These are phyloP conservation scores for Melikaiella ostensackeni DNA, from an alignment of 2,888 invertebrate species.

Conservation along the genomic window DNA sequence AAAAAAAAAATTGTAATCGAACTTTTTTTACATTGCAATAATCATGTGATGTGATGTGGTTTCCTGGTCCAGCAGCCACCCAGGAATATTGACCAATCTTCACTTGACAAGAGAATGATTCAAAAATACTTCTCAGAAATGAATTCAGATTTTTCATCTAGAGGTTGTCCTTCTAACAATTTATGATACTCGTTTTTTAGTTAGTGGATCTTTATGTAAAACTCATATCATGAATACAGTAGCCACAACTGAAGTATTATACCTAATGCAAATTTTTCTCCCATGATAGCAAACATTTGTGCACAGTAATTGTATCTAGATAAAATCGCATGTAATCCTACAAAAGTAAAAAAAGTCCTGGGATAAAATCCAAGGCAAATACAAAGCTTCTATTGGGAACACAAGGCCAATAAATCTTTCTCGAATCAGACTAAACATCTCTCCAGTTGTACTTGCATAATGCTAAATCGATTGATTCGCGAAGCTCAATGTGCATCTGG, in stretches of 20 bases:
- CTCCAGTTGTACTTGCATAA: conserved; percentile 30
- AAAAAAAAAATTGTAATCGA: too few species aligned
- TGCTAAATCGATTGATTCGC: conserved; percentile 36
- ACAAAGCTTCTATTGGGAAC: conserved; percentile 27
- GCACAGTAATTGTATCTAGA: conserved; percentile 11
- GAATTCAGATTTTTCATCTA: too few species aligned
- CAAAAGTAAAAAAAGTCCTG: conserved; percentile 4
- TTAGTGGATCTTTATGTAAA: not conserved
- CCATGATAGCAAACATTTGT: conserved; percentile 24
- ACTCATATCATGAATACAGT: not conserved
- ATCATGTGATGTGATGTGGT: too few species aligned
- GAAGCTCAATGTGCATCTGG: conserved; percentile 21
- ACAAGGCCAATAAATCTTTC: conserved; percentile 35
- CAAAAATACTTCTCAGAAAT: not conserved
- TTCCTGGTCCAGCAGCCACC: too few species aligned
- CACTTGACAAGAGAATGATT: not conserved
- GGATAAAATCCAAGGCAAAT: conserved; percentile 33
- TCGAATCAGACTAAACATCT: conserved; percentile 31
- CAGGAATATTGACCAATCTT: conserved; percentile 11
- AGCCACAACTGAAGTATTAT: conserved; percentile 17
- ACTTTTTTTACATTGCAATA: too few species aligned
- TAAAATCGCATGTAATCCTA: conserved; percentile 25
- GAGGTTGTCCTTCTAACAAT: not conserved
- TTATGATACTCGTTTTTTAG: not conserved
- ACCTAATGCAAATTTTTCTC: conserved; percentile 4